Base-by-base conservation (phyloP, 2,797 vertebrate species). In the Acrossocheilus wenchowensis region DNA sequence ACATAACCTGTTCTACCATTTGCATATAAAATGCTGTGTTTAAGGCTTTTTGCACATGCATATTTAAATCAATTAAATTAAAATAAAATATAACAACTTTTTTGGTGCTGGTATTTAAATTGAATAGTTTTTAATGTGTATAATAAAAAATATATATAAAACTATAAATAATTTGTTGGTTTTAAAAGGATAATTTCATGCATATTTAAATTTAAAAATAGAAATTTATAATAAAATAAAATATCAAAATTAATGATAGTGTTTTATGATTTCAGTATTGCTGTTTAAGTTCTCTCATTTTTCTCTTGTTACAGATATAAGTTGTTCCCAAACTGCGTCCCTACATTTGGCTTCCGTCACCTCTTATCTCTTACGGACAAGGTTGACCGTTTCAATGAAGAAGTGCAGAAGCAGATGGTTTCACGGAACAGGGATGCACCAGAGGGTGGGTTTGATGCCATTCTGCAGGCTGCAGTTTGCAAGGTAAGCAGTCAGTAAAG, bases 361-460 rank as follows among this genome's bases (percentile, higher is more conserved):
- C 95, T 99, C 81, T 94, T 99, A 84, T 96, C 98, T 0, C 94
- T 99, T 87, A 99, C 98, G 0, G 98, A 98, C 90, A 95, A 97
- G 93, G 98, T 98, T 0, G 97, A 98, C 87, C 95, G 97, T 52
- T 99, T 99, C 89, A 99, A 99, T 0, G 95, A 98, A 88, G 98
- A 99, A 91, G 98, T 99, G 85, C 97, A 95, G 92, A 99, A 98
- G 79, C 98, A 99, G 95, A 96, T 97, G 91, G 98, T 99, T 26
- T 99, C 98, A 6, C 96, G 98, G 72, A 99, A 99, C 93, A 91
- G 98, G 0, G 98, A 99, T 2, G 98, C 98, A 0, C 98, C 98
- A 0, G 98, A 99, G 91, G 98, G 98, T 0, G 97, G 97, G 0
- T 99, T 99, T 0, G 98, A 99, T 41, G 98, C 98, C 2, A 96